Conservation (phyloP, 2,888 invertebrate genomes). For the Dasypogon diadema region DNA sequence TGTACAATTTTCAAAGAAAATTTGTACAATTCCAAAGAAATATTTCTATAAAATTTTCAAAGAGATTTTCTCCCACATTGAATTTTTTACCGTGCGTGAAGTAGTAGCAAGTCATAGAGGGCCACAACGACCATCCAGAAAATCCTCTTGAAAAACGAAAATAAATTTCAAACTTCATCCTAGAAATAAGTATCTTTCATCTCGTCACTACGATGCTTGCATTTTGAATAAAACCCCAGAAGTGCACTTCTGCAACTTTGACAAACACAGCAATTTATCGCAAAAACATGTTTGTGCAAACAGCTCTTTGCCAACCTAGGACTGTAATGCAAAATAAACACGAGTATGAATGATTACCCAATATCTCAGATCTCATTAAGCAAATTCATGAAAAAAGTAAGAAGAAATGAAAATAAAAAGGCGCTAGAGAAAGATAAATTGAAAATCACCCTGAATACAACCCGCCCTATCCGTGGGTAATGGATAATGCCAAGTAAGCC, state of each 20-base stretch:
- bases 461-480: background rate
- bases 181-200: background rate
- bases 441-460: background rate
- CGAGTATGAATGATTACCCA: slow-evolving; percentile 23
- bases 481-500: background rate
- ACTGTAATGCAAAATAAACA: slow-evolving; percentile 3
- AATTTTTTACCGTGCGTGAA: no score
- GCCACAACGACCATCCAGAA: no score
- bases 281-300: background rate
- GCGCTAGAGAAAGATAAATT: slow-evolving; percentile 9
- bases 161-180: background rate
- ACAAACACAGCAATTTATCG: background rate
- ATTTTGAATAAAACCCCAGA: background rate
- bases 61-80: no score
- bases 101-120: no score
- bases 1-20: no score
- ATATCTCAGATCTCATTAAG: slow-evolving; percentile 28
- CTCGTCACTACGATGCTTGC: background rate
- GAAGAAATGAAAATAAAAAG: background rate
- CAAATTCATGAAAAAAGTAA: slow-evolving; percentile 3
- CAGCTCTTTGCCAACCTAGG: no score
- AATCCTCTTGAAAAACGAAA: background rate
- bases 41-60: no score
- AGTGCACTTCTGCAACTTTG: background rate
- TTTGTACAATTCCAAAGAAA: no score